Percentiles rank a stretch among this genome's conserved stretches.
phyloP scores from a whole-genome alignment of 2,113 vertebrate genomes.

The Collichthys lucidus region DNA sequence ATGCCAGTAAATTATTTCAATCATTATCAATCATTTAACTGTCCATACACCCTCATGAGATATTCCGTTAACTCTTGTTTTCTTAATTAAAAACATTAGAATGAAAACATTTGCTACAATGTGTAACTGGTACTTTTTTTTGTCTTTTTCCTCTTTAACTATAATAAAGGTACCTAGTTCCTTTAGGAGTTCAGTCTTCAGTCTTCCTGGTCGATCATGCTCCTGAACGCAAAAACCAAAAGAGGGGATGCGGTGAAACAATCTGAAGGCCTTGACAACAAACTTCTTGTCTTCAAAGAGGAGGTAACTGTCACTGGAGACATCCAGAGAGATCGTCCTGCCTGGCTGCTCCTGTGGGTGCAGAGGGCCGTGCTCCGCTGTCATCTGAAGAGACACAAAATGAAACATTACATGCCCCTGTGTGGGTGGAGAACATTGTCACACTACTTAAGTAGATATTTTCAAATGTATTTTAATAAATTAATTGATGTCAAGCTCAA shows the following conservation, averaged over 20 bases:
- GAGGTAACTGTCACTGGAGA: constrained; percentile 80
- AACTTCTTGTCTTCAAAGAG: constrained; percentile 88
- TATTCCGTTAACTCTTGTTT: not conserved
- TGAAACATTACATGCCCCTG: not conserved
- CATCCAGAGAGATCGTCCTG: constrained; percentile 80
- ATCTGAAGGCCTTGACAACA: constrained; percentile 88
- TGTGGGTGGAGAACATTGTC: not conserved
- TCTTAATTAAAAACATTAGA: not conserved
- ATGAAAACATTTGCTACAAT: too few species aligned
- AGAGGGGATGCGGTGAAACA: constrained; percentile 93
- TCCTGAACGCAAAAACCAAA: constrained; percentile 94
- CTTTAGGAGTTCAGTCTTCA: constrained; percentile 87
- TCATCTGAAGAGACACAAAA: constrained; percentile 50
- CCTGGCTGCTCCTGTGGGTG: constrained; percentile 85
- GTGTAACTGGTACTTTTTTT: too few species aligned
- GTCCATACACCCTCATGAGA: not conserved
- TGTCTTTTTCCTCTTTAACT: too few species aligned
- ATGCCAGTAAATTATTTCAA: too few species aligned
- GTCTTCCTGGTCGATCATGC: constrained; percentile 86
- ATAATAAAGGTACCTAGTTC: constrained; percentile 85
- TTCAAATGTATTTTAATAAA: not conserved
- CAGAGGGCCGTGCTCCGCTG: constrained; percentile 25
- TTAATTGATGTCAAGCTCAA: not conserved
- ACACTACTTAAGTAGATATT: too few species aligned
- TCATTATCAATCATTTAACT: not conserved